phyloP scores from a whole-genome alignment of 1,140 invertebrate species.

The Sarcophaga bullata region DNA sequence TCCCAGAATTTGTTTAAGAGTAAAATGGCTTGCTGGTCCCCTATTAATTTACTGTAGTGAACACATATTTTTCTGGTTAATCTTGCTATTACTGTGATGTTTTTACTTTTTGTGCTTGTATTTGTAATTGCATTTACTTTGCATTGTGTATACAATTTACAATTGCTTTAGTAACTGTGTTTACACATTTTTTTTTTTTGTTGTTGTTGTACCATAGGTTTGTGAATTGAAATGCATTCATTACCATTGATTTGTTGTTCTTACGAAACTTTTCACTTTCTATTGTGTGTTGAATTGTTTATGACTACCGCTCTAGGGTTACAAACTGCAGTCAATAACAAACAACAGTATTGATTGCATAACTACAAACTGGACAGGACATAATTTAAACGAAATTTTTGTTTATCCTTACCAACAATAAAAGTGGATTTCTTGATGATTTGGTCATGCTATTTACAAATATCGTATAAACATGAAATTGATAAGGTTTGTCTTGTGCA shows the following conservation, averaged over 20 bases:
- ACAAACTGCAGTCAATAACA: neutral
- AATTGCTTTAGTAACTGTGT: neutral
- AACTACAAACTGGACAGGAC: neutral
- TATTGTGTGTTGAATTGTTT: conserved; percentile 17
- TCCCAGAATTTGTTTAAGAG: no score
- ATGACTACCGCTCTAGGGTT: neutral
- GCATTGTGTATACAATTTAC: no score
- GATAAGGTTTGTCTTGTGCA: no score
- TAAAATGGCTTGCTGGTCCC: no score
- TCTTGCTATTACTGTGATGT: neutral
- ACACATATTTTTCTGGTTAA: no score
- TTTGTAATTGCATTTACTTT: neutral
- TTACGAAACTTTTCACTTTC: neutral
- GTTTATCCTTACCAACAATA: no score
- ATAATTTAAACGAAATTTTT: neutral
- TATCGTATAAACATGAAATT: no score
- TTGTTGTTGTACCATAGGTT: neutral
- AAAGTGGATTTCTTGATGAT: no score
- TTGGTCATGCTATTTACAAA: no score
- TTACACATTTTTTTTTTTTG: conserved; percentile 13
- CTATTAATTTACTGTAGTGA: no score
- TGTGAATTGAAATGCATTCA: conserved; percentile 17
- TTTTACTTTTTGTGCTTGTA: neutral
- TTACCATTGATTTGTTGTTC: conserved; percentile 35
- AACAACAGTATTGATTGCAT: neutral